Evolutionary conservation across 2,113 vertebrate genomes (phyloP).

Genomic region (Leptodactylus fuscus): DNA sequence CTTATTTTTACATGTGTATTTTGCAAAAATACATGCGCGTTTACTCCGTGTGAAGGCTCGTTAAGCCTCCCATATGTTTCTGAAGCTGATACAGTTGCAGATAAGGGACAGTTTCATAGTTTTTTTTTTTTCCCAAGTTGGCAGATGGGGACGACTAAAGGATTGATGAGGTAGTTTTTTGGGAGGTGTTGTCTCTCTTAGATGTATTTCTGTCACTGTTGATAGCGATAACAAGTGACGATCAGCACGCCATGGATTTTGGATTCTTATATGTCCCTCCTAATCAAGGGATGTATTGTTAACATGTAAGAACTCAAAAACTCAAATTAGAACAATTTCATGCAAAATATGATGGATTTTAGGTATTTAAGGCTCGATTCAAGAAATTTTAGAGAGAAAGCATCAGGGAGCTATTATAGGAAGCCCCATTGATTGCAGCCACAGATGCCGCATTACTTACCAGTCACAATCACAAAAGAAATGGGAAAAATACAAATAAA

Average conservation of each 20-base stretch:
- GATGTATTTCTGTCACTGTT: background rate
- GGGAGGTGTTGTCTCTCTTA: no score
- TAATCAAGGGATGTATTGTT: constrained; percentile 38
- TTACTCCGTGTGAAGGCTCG: no score
- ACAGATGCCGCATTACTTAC: background rate
- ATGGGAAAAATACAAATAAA: background rate
- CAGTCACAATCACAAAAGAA: background rate
- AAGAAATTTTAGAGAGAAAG: background rate
- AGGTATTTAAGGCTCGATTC: background rate
- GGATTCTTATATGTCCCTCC: background rate
- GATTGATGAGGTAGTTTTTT: no score
- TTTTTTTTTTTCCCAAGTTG: no score
- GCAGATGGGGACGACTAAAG: no score
- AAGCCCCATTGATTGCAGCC: background rate
- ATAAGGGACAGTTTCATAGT: no score
- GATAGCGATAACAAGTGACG: background rate
- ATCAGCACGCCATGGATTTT: background rate
- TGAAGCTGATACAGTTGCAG: no score
- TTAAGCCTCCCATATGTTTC: no score
- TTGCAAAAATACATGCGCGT: no score
- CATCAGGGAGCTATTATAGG: background rate
- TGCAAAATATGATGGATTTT: background rate
- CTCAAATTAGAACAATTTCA: constrained; percentile 27
- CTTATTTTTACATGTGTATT: no score
- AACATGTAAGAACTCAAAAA: background rate